Percentiles rank a stretch among this genome's conserved stretches.
Conservation (phyloP, 2,797 vertebrate genomes). For the Brotula barbata region DNA sequence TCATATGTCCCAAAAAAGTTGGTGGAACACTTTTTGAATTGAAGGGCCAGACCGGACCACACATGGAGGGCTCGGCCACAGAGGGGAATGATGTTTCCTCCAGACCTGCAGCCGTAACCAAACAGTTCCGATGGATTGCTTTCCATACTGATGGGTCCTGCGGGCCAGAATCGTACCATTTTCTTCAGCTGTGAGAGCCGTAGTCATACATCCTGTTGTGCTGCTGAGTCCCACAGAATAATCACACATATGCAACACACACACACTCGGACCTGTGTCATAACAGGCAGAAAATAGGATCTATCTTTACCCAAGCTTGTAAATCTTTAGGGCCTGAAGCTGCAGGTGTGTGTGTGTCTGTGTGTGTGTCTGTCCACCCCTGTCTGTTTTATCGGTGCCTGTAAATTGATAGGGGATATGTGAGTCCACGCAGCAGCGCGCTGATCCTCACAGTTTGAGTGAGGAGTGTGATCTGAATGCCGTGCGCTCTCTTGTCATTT, state of each 20-base stretch:
- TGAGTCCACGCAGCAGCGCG: conserved; percentile 23
- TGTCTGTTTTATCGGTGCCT: conserved; percentile 36
- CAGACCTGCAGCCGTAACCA: conserved; percentile 64
- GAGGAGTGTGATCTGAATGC: conserved; percentile 23
- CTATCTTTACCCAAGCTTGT: conserved; percentile 58
- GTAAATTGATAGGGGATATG: conserved; percentile 46
- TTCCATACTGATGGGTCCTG: conserved; percentile 57
- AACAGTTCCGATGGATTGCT: conserved; percentile 61
- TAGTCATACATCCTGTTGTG: conserved; percentile 57
- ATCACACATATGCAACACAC: conserved; percentile 48
- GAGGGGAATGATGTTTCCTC: conserved; percentile 48
- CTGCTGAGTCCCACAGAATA: conserved; percentile 62
- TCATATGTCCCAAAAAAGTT: conserved; percentile 54
- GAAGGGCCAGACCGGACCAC: conserved; percentile 30
- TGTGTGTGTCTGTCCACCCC: conserved; percentile 7
- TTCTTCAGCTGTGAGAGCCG: conserved; percentile 48
- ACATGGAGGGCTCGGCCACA: conserved; percentile 50
- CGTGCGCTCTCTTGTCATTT: conserved; percentile 56
- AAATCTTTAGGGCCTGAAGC: conserved; percentile 41
- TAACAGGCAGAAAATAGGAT: conserved; percentile 82
- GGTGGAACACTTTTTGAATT: conserved; percentile 57
- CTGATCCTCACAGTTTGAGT: conserved; percentile 60
- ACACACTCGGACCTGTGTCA: conserved; percentile 36
- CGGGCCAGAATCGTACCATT: conserved; percentile 52
- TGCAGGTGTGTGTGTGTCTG: conserved; percentile 34